phyloP scores from a whole-genome alignment of 2,797 vertebrate species.

The Crotalus adamanteus region DNA sequence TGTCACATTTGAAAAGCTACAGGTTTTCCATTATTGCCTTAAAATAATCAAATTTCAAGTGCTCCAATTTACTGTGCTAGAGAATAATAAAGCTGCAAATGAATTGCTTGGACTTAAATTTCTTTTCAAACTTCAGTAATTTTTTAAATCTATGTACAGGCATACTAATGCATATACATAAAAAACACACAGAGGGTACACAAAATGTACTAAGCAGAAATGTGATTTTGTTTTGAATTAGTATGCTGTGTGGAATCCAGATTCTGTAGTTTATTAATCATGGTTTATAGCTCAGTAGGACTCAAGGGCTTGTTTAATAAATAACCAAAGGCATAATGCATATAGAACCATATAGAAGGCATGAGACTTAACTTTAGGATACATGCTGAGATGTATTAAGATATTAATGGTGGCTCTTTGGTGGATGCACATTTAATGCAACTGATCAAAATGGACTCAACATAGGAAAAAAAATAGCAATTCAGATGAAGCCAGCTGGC shows the following conservation, averaged over 20 bases:
- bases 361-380: neutral
- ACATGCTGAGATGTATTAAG: neutral
- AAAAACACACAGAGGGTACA: neutral
- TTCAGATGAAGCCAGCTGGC: neutral
- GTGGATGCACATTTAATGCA: neutral
- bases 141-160: neutral
- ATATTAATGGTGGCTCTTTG: neutral
- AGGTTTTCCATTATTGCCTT: neutral
- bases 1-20: neutral
- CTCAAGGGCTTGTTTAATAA: neutral
- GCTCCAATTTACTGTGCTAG: neutral
- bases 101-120: neutral
- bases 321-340: neutral
- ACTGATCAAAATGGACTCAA: neutral
- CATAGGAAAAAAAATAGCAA: neutral
- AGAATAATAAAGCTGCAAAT: neutral
- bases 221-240: neutral
- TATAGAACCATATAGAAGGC: neutral
- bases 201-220: neutral
- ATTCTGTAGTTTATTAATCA: neutral
- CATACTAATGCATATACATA: neutral
- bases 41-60: neutral
- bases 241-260: neutral
- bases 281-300: neutral
- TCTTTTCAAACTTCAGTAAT: neutral